Percentiles rank a stretch among this genome's conserved stretches.
These are phyloP conservation scores for Cyclina sinensis DNA, from an alignment of 1,140 invertebrate species.

Conservation along the genomic window DNA sequence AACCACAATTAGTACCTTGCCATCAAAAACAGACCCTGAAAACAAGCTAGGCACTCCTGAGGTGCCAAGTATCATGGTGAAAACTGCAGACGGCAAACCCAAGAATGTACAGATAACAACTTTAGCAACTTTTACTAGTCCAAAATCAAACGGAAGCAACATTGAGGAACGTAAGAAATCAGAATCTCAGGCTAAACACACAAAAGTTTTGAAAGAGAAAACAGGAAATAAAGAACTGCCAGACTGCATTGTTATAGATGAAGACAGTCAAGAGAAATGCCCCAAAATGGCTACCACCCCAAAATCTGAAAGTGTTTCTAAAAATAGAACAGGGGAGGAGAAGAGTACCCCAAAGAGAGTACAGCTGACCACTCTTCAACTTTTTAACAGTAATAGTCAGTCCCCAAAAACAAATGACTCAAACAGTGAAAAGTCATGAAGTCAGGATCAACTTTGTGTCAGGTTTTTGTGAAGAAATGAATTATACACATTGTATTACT, in stretches of 20 bases:
- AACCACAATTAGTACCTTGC: slow-evolving; percentile 51
- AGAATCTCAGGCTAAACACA: not conserved
- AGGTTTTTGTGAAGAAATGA: no score
- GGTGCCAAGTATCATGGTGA: slow-evolving; percentile 40
- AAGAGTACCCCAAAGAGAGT: slow-evolving; percentile 53
- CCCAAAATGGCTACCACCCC: not conserved
- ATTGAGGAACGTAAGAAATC: not conserved
- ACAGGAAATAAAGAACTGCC: not conserved
- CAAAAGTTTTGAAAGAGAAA: slow-evolving; percentile 48
- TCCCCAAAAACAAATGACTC: slow-evolving; percentile 6
- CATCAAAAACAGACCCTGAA: not conserved
- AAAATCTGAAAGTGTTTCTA: slow-evolving; percentile 4
- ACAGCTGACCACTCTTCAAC: slow-evolving; percentile 45
- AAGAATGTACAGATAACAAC: slow-evolving; percentile 62
- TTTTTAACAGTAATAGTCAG: slow-evolving; percentile 46
- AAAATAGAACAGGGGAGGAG: not conserved
- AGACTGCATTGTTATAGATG: slow-evolving; percentile 30
- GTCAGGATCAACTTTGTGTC: no score
- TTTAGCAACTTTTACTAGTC: slow-evolving; percentile 57
- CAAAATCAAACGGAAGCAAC: slow-evolving; percentile 12
- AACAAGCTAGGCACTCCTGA: slow-evolving; percentile 1
- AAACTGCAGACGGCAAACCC: slow-evolving; percentile 55
- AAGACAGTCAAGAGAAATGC: not conserved
- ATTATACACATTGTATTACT: no score
- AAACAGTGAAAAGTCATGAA: not conserved